A percentile compares a stretch with the other conserved stretches of the same genome.
These are phyloP conservation scores for Marmota flaviventris DNA, from an alignment of 2,113 vertebrate genomes.

Conservation along the genomic window DNA sequence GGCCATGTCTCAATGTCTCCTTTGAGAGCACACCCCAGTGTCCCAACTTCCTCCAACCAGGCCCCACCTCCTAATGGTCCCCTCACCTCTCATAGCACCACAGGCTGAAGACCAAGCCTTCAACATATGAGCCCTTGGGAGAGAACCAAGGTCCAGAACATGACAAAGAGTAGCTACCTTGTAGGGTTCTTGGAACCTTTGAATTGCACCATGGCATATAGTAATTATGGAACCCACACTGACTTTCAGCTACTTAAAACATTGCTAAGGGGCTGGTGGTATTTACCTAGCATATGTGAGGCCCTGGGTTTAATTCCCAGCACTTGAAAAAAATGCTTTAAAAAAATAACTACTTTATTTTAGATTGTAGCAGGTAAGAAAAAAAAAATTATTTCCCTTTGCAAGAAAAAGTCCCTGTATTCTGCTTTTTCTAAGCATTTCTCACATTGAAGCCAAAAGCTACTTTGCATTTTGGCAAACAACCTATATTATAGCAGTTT, in stretches of 20 bases:
- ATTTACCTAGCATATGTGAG: neutral
- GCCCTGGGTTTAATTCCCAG: neutral
- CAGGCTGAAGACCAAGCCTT: neutral
- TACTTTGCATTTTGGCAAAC: conserved; percentile 27
- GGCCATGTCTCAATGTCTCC: neutral
- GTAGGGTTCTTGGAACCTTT: neutral
- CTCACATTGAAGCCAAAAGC: neutral
- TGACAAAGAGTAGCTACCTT: neutral
- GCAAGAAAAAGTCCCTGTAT: neutral
- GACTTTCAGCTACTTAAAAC: neutral
- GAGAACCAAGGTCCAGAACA: neutral
- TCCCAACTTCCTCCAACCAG: neutral
- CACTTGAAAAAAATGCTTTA: neutral
- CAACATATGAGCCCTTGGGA: neutral
- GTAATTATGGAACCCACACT: neutral
- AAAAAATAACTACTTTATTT: neutral
- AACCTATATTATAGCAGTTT: neutral
- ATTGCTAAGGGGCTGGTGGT: neutral
- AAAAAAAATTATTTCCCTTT: neutral
- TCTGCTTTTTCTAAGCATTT: conserved; percentile 10
- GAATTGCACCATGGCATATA: neutral
- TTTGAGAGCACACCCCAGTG: no score
- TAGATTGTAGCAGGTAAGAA: neutral
- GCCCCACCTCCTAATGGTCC: neutral
- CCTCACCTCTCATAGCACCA: neutral